These are phyloP conservation scores for Emmelina monodactyla DNA, from an alignment of 2,888 invertebrate species.

Conservation along the genomic window DNA sequence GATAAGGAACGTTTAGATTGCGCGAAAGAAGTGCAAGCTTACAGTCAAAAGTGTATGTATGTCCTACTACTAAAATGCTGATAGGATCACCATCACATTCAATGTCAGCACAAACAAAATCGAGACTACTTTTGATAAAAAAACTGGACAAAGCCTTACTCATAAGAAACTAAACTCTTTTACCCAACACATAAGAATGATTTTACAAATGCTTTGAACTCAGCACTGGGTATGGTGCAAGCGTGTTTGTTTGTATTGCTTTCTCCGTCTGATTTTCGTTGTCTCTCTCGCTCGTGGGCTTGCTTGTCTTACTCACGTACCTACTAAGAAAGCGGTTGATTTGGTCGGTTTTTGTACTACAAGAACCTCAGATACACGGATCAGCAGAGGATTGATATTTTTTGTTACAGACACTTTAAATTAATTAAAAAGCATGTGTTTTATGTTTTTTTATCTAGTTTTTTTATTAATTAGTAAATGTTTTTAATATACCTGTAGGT, in stretches of 20 bases:
- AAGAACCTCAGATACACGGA: constrained; percentile 26
- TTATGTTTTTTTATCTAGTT: too few species aligned
- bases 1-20: too few species aligned
- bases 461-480: too few species aligned
- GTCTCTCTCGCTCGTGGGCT: constrained; percentile 24
- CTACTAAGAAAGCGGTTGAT: constrained; percentile 36
- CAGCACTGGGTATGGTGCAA: too few species aligned
- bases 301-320: constrained; percentile 23
- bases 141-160: neutral
- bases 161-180: neutral
- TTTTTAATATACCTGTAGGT: too few species aligned
- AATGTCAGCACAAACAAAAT: constrained; percentile 26
- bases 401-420: neutral
- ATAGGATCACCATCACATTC: constrained; percentile 38
- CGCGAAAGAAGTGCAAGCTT: too few species aligned
- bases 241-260: too few species aligned
- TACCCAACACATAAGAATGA: too few species aligned
- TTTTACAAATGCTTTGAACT: too few species aligned
- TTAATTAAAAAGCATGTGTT: too few species aligned
- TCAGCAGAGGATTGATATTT: too few species aligned
- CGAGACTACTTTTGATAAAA: neutral
- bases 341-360: constrained; percentile 29
- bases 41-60: constrained; percentile 17
- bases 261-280: constrained; percentile 26
- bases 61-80: constrained; percentile 26